Conservation (phyloP, 2,888 invertebrate species). For the Cerceris ruficornis region DNA sequence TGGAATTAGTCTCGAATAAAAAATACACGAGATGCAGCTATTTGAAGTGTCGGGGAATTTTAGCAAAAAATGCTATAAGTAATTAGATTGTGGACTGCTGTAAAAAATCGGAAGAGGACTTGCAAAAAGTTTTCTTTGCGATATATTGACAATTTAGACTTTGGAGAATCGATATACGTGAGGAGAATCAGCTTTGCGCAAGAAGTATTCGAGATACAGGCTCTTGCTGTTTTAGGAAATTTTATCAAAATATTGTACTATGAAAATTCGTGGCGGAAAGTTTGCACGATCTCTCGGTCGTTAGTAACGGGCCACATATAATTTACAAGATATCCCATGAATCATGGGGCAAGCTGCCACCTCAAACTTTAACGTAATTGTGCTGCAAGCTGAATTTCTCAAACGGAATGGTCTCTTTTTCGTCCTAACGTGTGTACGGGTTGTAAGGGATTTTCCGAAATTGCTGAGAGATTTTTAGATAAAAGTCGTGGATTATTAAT, state of each 20-base stretch:
- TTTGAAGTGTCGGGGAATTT: too few relatives aligned
- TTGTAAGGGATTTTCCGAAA: neutral
- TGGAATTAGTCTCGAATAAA: too few relatives aligned
- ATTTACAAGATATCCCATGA: constrained; percentile 51
- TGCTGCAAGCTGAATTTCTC: constrained; percentile 19
- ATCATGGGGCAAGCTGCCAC: constrained; percentile 39
- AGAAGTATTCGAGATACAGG: constrained; percentile 21
- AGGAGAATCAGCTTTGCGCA: too few relatives aligned
- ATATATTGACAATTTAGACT: too few relatives aligned
- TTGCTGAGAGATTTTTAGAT: neutral
- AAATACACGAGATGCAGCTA: too few relatives aligned
- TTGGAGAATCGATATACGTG: too few relatives aligned
- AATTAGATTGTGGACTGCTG: too few relatives aligned
- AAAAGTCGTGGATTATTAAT: neutral
- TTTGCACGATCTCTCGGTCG: constrained; percentile 49
- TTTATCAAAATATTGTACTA: constrained; percentile 12
- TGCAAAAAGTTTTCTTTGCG: too few relatives aligned
- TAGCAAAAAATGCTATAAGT: too few relatives aligned
- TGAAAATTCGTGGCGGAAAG: constrained; percentile 17
- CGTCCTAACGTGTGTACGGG: neutral
- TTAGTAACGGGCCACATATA: constrained; percentile 38
- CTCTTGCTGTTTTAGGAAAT: constrained; percentile 22
- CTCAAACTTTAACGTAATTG: constrained; percentile 37
- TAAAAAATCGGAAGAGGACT: too few relatives aligned
- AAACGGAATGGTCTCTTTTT: constrained; percentile 19